Base-by-base conservation (phyloP, 1,140 invertebrate species). In the Thaumetopoea pityocampa region DNA sequence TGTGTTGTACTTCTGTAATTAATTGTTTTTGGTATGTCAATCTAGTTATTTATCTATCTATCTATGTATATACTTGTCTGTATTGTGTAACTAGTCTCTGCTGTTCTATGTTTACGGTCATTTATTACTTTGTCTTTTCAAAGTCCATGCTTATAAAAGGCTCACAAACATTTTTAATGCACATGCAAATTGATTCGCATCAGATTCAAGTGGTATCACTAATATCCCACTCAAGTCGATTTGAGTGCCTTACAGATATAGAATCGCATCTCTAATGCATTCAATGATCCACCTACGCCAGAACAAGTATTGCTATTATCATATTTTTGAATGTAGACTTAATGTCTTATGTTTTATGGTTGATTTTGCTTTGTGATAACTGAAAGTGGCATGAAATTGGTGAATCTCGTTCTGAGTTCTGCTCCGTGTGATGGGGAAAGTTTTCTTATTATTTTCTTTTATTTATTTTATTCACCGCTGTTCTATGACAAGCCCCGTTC, bases 371-470 rank as follows among this genome's bases (percentile, higher is more conserved):
- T 40, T 44, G 43, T 9, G 15, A 29, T 10, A n/a, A n/a, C n/a
- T 43, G 33, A 45, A 51, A 43, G 40, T 50, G 32, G 33, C 45
- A 44, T 33, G 55, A 67, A 57, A 58, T 65, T 60, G 34, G 52
- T 59, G 52, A 59, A 67, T 65, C 61, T 60, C 56, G 46, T 57
- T 53, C 46, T 64, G 56, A 63, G 44, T 51, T 38, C 51, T 63
- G 55, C 49, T 55, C 52, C 61, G 48, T 52, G 46, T 68, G 73
- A 82, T 78, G 67, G 67, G 57, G 55, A 79, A 82, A 82, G 62
- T 82, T 82, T 78, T 69, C 58, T 66, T 72, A 78, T 78, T 76
- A 78, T 72, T 72, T 69, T n/a, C n/a, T n/a, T 63, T 78, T 72
- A 67, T 80, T 72, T 77, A 77, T 80, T 69, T 63, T 51, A 54